Base-by-base conservation (phyloP, 2,113 vertebrate species). In the Bombycilla garrulus region DNA sequence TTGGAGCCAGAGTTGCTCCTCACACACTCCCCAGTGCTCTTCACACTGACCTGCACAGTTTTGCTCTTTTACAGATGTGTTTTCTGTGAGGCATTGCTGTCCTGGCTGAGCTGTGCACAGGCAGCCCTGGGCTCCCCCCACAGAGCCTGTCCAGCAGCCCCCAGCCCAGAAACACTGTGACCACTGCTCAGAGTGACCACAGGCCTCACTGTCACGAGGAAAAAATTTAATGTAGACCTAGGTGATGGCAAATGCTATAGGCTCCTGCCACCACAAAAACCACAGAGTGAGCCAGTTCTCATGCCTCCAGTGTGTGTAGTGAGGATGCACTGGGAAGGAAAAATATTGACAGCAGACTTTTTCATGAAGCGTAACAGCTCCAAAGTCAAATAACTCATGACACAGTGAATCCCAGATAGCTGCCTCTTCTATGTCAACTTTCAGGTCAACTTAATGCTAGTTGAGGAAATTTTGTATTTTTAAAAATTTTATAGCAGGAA, bases 11-110 rank as follows among this genome's bases (percentile, higher is more conserved):
- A 26, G 42, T 31, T 48, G 26, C 11, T 67, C 40, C 54, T 48
- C 33, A 36, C 36, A 38, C 29, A 5, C 65, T 22, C 66, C 22
- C 13, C 1, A 29, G 47, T 5, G 26, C 18, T 8, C 38, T 44
- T 78, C 45, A 73, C 8, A 2, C 14, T 12, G 15, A 33, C 15
- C 16, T 6, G 10, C 7, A 50, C 11, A 1, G 0, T 36, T 57
- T 53, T 35, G 6, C 14, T 44, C 28, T 33, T 85, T 48, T 15
- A 33, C 20, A 17, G 16, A 33, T 2, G 20, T 19, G 22, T 44
- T 61, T 57, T 44, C 72, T 24, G 10, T 20, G 13, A 44, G 40
- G 47, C 25, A 15, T 2, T 48, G 29, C 15, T 38, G 9, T 15
- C 22, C 31, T 20, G 25, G 21, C 60, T 24, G 60, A 28, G 65